Conservation (phyloP, 2,888 invertebrate species). For the Platynereis dumerilii region DNA sequence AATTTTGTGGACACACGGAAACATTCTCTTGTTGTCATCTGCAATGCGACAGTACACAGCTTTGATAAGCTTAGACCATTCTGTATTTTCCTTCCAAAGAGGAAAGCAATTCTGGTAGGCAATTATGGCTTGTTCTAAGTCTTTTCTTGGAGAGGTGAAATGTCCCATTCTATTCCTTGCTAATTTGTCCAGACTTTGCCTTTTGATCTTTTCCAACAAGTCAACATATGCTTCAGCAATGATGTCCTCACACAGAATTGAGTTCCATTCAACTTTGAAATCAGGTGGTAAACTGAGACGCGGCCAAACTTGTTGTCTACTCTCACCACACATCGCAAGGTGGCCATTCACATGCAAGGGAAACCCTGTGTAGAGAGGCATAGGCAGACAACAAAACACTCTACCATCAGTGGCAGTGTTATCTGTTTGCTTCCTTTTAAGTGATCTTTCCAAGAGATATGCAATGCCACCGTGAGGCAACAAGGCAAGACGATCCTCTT, state of each 20-base stretch:
- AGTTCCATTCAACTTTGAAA: slow-evolving; percentile 44
- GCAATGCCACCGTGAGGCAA: slow-evolving; percentile 36
- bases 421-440: too few species aligned
- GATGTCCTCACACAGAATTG: slow-evolving; percentile 37
- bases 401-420: neutral
- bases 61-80: slow-evolving; percentile 30
- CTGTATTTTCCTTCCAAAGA: slow-evolving; percentile 10
- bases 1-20: too few species aligned
- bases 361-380: slow-evolving; percentile 44
- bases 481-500: slow-evolving; percentile 35
- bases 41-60: slow-evolving; percentile 31
- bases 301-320: neutral
- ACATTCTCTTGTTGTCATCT: too few species aligned
- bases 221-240: slow-evolving; percentile 43
- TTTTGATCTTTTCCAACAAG: slow-evolving; percentile 26
- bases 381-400: slow-evolving; percentile 46
- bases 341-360: slow-evolving; percentile 51
- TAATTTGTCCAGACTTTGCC: slow-evolving; percentile 9
- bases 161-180: slow-evolving; percentile 12
- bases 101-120: slow-evolving; percentile 32
- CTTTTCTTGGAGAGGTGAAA: slow-evolving; percentile 22
- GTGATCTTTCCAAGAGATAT: slow-evolving; percentile 16
- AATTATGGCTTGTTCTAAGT: slow-evolving; percentile 29
- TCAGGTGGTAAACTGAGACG: neutral
- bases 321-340: slow-evolving; percentile 42